These are phyloP conservation scores for Ethmia dodecea DNA, from an alignment of 2,888 invertebrate species.

Conservation along the genomic window DNA sequence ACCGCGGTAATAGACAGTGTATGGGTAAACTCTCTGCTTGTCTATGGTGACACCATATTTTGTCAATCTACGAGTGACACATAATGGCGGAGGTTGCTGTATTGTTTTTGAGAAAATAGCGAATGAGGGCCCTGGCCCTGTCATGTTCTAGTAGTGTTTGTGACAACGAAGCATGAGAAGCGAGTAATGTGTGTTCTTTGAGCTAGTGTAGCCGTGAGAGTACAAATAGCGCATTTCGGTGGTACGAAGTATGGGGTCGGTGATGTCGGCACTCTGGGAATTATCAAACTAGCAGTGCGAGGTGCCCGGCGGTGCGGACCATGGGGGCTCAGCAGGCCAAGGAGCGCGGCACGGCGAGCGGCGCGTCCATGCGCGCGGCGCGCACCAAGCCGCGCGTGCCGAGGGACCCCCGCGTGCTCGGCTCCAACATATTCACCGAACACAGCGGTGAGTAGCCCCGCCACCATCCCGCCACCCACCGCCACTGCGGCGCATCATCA, in stretches of 20 bases:
- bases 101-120: neutral
- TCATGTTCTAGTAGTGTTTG: neutral
- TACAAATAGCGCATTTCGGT: conserved; percentile 30
- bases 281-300: conserved; percentile 35
- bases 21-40: too few relatives aligned
- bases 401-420: conserved; percentile 90
- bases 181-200: conserved; percentile 3
- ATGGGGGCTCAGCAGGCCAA: conserved; percentile 98
- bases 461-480: neutral
- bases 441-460: conserved; percentile 88
- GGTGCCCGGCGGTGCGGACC: conserved; percentile 31
- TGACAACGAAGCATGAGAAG: neutral
- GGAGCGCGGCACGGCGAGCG: conserved; percentile 87
- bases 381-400: conserved; percentile 85
- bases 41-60: too few relatives aligned
- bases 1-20: too few relatives aligned
- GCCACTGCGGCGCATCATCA: neutral
- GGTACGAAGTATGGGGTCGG: conserved; percentile 37
- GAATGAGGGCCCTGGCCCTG: conserved; percentile 1
- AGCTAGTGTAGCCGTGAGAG: conserved; percentile 2
- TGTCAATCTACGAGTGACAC: too few relatives aligned
- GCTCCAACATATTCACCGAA: conserved; percentile 95
- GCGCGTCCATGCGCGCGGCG: conserved; percentile 84
- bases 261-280: conserved; percentile 47
- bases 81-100: conserved; percentile 63